A percentile compares a stretch with the other conserved stretches of the same genome.
Conservation (phyloP, 2,797 vertebrate species). For the Mallotus villosus region DNA sequence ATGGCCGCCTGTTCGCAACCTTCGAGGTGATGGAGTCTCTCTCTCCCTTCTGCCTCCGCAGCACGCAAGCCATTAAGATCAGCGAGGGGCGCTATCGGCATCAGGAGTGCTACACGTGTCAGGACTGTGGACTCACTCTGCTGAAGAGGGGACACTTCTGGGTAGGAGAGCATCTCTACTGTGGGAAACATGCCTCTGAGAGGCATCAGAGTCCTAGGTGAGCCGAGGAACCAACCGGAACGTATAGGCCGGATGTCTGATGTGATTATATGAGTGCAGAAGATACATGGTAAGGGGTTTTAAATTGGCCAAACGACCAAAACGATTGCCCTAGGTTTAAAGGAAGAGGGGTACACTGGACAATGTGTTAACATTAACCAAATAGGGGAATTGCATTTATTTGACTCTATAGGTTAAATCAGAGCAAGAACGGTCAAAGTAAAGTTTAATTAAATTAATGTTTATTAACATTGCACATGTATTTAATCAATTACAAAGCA, state of each 20-base stretch:
- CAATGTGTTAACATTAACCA: too few relatives aligned
- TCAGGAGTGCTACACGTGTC: constrained; percentile 71
- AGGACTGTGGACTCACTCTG: constrained; percentile 77
- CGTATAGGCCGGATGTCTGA: too few relatives aligned
- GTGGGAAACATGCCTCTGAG: constrained; percentile 76
- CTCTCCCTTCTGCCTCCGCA: constrained; percentile 24
- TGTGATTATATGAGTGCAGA: too few relatives aligned
- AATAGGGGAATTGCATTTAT: too few relatives aligned
- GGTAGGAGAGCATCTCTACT: constrained; percentile 74
- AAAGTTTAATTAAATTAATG: background rate
- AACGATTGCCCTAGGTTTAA: too few relatives aligned
- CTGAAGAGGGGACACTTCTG: constrained; percentile 80
- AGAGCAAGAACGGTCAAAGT: background rate
- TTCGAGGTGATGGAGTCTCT: background rate
- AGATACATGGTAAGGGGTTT: too few relatives aligned
- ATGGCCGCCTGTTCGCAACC: background rate
- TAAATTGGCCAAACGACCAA: too few relatives aligned
- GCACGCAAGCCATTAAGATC: constrained; percentile 74
- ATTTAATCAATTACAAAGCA: too few relatives aligned
- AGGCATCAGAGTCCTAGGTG: constrained; percentile 49
- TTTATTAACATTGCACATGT: too few relatives aligned
- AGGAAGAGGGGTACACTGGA: too few relatives aligned
- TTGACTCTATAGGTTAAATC: too few relatives aligned
- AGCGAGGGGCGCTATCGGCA: constrained; percentile 74
- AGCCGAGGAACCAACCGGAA: background rate